A percentile compares a stretch with the other conserved stretches of the same genome.
Conservation (phyloP, 2,888 invertebrate genomes). For the Pachliopta kotzebuea region DNA sequence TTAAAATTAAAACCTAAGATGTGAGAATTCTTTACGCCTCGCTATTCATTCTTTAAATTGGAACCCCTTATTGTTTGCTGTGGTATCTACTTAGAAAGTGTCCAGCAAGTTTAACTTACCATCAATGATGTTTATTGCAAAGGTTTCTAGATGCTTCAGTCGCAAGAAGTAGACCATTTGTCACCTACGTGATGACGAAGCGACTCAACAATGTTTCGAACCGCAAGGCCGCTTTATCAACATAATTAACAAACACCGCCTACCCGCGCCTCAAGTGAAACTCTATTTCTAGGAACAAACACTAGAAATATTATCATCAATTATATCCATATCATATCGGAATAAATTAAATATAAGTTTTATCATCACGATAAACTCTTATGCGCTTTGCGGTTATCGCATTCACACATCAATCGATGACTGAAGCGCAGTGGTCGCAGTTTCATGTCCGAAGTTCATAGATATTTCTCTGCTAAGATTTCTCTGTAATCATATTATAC, state of each 20-base stretch:
- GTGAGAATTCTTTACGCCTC: no score
- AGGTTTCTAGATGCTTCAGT: no score
- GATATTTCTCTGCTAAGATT: background rate
- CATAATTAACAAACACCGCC: constrained; percentile 21
- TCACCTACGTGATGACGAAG: background rate
- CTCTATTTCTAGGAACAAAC: constrained; percentile 34
- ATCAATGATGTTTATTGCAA: no score
- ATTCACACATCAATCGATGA: constrained; percentile 4
- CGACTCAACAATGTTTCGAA: background rate
- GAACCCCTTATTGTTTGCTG: no score
- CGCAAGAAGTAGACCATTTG: background rate
- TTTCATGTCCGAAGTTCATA: background rate
- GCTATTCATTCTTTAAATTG: no score
- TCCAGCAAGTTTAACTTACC: no score
- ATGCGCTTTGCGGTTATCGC: constrained; percentile 29
- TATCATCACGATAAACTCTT: constrained; percentile 37
- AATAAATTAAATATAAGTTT: constrained; percentile 38
- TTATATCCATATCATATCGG: constrained; percentile 38
- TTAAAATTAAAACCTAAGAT: no score
- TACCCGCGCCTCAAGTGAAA: constrained; percentile 13
- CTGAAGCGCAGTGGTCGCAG: background rate
- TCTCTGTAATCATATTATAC: no score
- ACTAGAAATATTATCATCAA: constrained; percentile 41
- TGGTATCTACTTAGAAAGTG: no score
- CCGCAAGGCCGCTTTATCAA: constrained; percentile 25